Base-by-base conservation (phyloP, 2,113 vertebrate species). In the Leptosomus discolor region DNA sequence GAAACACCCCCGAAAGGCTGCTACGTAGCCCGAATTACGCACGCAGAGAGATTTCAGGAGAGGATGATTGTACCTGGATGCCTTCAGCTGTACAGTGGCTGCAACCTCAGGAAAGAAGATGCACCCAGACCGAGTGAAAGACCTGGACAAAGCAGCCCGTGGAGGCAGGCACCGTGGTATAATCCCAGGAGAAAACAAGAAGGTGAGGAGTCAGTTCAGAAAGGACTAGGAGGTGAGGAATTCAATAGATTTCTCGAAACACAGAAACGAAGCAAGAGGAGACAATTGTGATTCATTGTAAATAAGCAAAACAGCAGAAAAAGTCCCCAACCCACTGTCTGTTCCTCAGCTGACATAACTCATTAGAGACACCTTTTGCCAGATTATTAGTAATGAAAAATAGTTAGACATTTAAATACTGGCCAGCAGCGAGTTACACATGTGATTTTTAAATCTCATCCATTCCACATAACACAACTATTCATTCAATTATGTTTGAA, bases 311-410 rank as follows among this genome's bases (percentile, higher is more conserved):
- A 67, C 36, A 93, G 57, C 56, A 89, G 36, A 80, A 68, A 18
- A 91, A 81, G 46, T 80, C 18, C 8, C 39, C 37, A 73, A 53
- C 9, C 37, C 43, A 48, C 50, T 63, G 19, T 36, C 60, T 88
- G 8, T 43, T 64, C 79, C 48, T 69, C 80, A 68, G 53, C 63
- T 80, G 54, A 70, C 58, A 71, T 41, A 89, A 89, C 20, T 13
- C 51, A 50, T n/a, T 5, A 86, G 74, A 48, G 8, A 20, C n/a
- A 71, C 15, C 43, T 85, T 85, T 76, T 53, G 5, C 53, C 70
- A 85, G 82, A 65, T 23, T 68, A 85, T 41, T 64, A 65, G 34
- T 67, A 77, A 92, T 30, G n/a, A 60, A 87, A 95, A 75, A 67
- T 57, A 90, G 5, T 82, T 76, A 73, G 43, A 54, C 27, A 39